Evolutionary conservation across 2,888 invertebrate genomes (phyloP).

Genomic region (Busseola fusca): DNA sequence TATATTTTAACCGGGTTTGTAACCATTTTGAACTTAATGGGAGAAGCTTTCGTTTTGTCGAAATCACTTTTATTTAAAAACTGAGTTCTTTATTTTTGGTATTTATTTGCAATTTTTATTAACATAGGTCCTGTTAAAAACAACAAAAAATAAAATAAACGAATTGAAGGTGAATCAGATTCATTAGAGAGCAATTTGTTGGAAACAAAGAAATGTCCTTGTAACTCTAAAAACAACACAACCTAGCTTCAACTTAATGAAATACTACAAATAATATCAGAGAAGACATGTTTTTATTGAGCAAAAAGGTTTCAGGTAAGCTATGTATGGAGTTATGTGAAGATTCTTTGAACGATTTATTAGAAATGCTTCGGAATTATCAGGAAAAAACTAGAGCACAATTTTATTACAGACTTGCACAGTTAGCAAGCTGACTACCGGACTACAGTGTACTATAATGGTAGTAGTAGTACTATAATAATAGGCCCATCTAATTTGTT

Average conservation of each 20-base stretch:
- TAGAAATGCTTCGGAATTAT: neutral
- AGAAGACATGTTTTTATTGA: neutral
- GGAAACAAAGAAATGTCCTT: conserved; percentile 9
- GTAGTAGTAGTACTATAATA: too few relatives aligned
- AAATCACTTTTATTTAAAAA: neutral
- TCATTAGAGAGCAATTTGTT: conserved; percentile 2
- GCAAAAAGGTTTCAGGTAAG: neutral
- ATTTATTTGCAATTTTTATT: neutral
- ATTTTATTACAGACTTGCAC: neutral
- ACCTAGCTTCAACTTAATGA: conserved; percentile 5
- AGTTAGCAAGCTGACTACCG: conserved; percentile 7
- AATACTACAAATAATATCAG: conserved; percentile 15
- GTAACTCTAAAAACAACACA: conserved; percentile 6
- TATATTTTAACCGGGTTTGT: neutral
- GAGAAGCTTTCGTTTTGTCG: neutral
- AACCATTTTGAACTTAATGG: neutral
- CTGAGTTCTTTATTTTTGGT: neutral
- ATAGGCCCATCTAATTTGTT: neutral
- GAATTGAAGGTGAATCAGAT: neutral
- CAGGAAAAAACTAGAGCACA: neutral
- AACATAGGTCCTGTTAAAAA: neutral
- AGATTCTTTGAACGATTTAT: conserved; percentile 16
- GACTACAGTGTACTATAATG: too few relatives aligned
- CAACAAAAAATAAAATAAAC: too few relatives aligned
- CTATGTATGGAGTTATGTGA: neutral